Evolutionary conservation across 2,888 invertebrate species (phyloP).

Genomic region (Phyllotreta striolata): DNA sequence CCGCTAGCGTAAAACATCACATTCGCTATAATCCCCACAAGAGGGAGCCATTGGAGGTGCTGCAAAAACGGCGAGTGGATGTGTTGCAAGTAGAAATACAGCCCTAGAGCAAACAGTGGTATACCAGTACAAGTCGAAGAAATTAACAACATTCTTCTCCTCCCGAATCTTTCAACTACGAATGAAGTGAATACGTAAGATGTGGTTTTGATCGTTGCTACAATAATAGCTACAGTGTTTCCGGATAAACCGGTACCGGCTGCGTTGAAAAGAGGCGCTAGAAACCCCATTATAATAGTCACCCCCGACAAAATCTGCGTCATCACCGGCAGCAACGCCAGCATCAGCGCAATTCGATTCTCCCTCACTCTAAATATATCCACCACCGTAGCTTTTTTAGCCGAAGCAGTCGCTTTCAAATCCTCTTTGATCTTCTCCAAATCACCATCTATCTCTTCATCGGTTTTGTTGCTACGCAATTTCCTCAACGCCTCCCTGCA

Average conservation of each 20-base stretch:
- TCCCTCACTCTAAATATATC: constrained; percentile 7
- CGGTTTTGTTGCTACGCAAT: too few species aligned
- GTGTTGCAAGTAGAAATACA: constrained; percentile 2
- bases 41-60: constrained; percentile 5
- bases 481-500: too few species aligned
- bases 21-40: neutral
- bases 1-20: constrained; percentile 1
- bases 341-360: neutral
- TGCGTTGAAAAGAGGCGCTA: constrained; percentile 10
- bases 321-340: neutral
- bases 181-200: constrained; percentile 60
- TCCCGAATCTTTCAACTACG: constrained; percentile 62
- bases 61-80: neutral
- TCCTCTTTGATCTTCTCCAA: too few species aligned
- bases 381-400: too few species aligned
- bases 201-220: neutral
- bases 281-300: neutral
- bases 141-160: neutral
- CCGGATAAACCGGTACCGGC: constrained; percentile 7
- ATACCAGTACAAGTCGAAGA: neutral
- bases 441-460: too few species aligned
- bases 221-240: constrained; percentile 9
- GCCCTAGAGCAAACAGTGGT: neutral
- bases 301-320: constrained; percentile 8
- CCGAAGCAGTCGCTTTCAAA: too few species aligned